Evolutionary conservation across 2,797 vertebrate genomes (phyloP).

Genomic region (Lerista edwardsae): DNA sequence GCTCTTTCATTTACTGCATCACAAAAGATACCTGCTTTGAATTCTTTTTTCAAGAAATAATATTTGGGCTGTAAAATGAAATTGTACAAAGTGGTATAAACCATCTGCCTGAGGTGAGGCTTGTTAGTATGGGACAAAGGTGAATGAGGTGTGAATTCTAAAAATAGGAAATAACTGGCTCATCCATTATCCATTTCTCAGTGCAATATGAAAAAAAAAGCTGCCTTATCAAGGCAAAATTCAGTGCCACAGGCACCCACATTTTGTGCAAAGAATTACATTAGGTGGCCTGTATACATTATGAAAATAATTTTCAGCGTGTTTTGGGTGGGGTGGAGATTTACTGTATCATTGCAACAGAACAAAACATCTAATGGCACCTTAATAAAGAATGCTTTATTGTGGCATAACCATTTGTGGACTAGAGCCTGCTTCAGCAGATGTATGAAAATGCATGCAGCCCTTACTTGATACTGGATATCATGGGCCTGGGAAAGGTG

Average conservation of each 20-base stretch:
- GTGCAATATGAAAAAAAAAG: too few relatives aligned
- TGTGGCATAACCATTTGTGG: too few relatives aligned
- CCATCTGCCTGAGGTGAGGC: background rate
- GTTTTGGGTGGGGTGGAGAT: background rate
- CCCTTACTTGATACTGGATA: too few relatives aligned
- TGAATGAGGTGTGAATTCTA: too few relatives aligned
- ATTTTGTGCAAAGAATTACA: background rate
- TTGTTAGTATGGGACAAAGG: background rate
- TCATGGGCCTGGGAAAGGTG: too few relatives aligned
- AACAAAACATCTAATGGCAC: too few relatives aligned
- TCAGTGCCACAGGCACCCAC: background rate
- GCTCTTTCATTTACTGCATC: background rate
- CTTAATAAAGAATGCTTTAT: too few relatives aligned
- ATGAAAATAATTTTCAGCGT: background rate
- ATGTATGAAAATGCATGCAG: too few relatives aligned
- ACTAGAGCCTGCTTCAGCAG: too few relatives aligned
- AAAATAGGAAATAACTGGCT: too few relatives aligned
- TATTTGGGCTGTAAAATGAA: background rate
- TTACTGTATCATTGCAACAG: too few relatives aligned
- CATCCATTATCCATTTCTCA: too few relatives aligned
- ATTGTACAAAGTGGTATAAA: background rate
- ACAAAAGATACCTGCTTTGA: background rate
- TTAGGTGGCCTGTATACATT: background rate
- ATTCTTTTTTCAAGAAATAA: background rate
- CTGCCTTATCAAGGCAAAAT: background rate